These are phyloP conservation scores for Yoshiicerus persimilis DNA, from an alignment of 1,140 invertebrate genomes.

Conservation along the genomic window DNA sequence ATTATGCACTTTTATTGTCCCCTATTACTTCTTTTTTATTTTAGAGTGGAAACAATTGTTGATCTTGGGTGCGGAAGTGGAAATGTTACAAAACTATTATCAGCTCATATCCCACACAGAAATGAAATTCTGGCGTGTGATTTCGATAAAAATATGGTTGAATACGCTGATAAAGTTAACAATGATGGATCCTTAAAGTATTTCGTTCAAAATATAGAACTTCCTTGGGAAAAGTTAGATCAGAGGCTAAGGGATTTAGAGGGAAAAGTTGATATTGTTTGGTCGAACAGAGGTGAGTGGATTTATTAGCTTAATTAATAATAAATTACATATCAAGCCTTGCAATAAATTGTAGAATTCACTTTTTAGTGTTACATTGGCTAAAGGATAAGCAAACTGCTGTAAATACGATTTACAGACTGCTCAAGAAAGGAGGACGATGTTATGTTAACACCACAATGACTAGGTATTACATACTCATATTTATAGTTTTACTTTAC, in stretches of 20 bases:
- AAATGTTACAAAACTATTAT: not conserved
- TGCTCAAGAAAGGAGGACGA: not conserved
- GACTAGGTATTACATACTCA: not conserved
- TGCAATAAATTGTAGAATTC: not conserved
- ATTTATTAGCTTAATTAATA: not conserved
- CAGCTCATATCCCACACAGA: not conserved
- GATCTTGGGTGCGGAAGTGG: conserved; percentile 33
- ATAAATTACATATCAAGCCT: not conserved
- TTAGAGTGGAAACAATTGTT: conserved; percentile 1
- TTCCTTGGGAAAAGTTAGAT: not conserved
- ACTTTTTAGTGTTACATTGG: conserved; percentile 14
- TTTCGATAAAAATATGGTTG: not conserved
- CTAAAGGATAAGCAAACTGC: not conserved
- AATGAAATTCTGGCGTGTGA: not conserved
- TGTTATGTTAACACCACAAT: conserved; percentile 12
- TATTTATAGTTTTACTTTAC: no score
- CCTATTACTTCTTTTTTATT: no score
- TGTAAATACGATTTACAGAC: not conserved
- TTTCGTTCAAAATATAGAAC: not conserved
- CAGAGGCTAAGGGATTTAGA: not conserved
- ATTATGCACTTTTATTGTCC: no score
- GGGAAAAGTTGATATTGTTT: conserved; percentile 8
- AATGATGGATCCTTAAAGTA: not conserved
- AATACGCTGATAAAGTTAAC: not conserved
- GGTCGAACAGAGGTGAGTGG: not conserved